A percentile compares a stretch with the other conserved stretches of the same genome.
Conservation (phyloP, 2,888 invertebrate genomes). For the Cheilosia vulpina region DNA sequence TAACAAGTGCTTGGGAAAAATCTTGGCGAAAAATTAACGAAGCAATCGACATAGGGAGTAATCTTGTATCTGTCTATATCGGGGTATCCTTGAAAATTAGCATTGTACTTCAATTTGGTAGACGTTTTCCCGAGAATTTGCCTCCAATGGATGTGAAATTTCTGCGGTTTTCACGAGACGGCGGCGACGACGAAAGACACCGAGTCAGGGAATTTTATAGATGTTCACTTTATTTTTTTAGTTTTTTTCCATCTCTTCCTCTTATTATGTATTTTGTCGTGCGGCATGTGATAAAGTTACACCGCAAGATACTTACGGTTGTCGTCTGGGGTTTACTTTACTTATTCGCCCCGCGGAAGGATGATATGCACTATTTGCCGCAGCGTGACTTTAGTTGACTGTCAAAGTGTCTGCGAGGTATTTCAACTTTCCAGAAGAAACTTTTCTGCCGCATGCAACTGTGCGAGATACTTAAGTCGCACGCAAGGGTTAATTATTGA, state of each 20-base stretch:
- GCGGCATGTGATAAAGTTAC: conserved; percentile 69
- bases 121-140: conserved; percentile 12
- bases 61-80: conserved; percentile 40
- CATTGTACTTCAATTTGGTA: conserved; percentile 48
- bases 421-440: conserved; percentile 30
- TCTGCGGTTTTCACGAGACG: conserved; percentile 26
- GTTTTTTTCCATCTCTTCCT: conserved; percentile 34
- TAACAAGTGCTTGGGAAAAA: conserved; percentile 17
- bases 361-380: conserved; percentile 66
- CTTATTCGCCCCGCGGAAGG: conserved; percentile 26
- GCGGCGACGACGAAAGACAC: neutral
- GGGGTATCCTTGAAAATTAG: conserved; percentile 48
- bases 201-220: conserved; percentile 28
- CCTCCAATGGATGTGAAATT: conserved; percentile 13
- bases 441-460: conserved; percentile 24
- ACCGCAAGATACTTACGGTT: conserved; percentile 69
- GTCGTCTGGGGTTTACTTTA: conserved; percentile 53
- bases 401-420: conserved; percentile 55
- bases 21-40: conserved; percentile 69
- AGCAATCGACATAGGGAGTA: conserved; percentile 63
- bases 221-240: conserved; percentile 22
- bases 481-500: conserved; percentile 54
- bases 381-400: conserved; percentile 61
- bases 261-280: conserved; percentile 60
- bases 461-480: neutral